These are phyloP conservation scores for Esox masquinongy DNA, from an alignment of 2,797 vertebrate genomes.

Conservation along the genomic window DNA sequence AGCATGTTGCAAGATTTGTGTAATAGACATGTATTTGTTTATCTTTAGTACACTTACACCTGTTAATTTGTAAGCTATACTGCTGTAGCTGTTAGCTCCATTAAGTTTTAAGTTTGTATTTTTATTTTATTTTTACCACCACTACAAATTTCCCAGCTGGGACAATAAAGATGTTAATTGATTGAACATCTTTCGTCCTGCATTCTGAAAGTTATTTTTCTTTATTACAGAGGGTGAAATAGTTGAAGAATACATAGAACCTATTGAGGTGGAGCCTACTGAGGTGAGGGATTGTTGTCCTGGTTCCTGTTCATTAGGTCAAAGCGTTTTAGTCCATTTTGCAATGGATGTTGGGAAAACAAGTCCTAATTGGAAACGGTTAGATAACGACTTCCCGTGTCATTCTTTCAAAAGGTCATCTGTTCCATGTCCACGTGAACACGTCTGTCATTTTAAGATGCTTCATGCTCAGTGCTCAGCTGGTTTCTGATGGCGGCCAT, in stretches of 20 bases:
- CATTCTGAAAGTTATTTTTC: slow-evolving; percentile 24
- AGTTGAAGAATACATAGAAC: slow-evolving; percentile 88
- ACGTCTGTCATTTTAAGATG: not conserved
- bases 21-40: not conserved
- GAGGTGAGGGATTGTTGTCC: slow-evolving; percentile 76
- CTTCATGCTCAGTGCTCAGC: not conserved
- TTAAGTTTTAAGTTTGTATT: not conserved
- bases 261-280: slow-evolving; percentile 90
- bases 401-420: slow-evolving; percentile 20
- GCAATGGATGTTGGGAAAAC: not conserved
- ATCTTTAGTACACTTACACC: not conserved
- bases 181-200: not conserved
- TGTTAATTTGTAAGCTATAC: not conserved
- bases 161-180: not conserved
- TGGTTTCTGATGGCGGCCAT: not conserved
- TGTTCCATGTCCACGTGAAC: not conserved
- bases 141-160: not conserved
- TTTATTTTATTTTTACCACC: not conserved
- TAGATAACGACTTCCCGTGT: not conserved
- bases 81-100: not conserved
- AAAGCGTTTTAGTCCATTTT: not conserved
- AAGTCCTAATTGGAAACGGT: not conserved
- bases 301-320: not conserved
- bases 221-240: slow-evolving; percentile 83
- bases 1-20: not conserved